Percentiles rank a stretch among this genome's conserved stretches.
Evolutionary conservation across 2,113 vertebrate species (phyloP).

Genomic region (Datnioides undecimradiatus): DNA sequence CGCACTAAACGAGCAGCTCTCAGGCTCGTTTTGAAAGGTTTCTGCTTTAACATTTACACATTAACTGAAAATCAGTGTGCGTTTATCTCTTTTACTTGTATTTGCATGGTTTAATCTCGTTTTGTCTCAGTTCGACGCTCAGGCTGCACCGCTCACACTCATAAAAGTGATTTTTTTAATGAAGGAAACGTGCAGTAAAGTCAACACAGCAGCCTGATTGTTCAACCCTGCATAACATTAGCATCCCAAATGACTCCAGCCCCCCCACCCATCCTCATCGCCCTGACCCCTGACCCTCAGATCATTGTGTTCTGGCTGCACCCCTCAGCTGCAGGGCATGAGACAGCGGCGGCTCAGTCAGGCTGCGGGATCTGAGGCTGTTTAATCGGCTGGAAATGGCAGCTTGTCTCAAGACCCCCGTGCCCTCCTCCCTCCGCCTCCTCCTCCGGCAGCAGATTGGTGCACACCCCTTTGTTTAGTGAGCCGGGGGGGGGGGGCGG

Average conservation of each 20-base stretch:
- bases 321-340: conserved; percentile 51
- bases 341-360: conserved; percentile 48
- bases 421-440: too few species aligned
- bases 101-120: not conserved
- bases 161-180: not conserved
- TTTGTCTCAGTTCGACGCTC: not conserved
- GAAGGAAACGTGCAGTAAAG: not conserved
- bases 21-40: not conserved
- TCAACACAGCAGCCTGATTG: conserved; percentile 38
- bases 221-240: conserved; percentile 64
- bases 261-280: conserved; percentile 41
- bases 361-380: too few species aligned
- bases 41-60: too few species aligned
- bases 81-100: not conserved
- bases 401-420: conserved; percentile 21
- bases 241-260: conserved; percentile 58
- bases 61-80: not conserved
- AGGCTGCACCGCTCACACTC: not conserved
- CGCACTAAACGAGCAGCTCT: not conserved
- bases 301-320: conserved; percentile 47
- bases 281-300: conserved; percentile 47
- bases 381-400: conserved; percentile 56
- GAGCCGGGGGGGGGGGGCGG: too few species aligned
- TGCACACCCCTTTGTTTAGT: too few species aligned
- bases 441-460: conserved; percentile 43